phyloP scores from a whole-genome alignment of 2,113 vertebrate genomes.

The Eudyptes chrysolophus region DNA sequence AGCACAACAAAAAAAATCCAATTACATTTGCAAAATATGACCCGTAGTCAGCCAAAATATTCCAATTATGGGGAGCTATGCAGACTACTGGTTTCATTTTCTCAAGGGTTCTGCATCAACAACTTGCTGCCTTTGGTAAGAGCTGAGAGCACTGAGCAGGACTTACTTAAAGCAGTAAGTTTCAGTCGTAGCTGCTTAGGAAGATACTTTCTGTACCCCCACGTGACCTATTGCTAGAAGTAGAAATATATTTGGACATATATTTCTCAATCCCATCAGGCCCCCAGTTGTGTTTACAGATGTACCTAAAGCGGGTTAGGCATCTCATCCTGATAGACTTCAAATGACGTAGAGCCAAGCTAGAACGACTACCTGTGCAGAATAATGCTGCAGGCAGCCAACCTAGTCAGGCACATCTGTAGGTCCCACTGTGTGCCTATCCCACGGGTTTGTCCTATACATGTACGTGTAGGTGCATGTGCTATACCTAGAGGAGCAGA shows the following conservation, averaged over 20 bases:
- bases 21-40: not conserved
- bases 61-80: not conserved
- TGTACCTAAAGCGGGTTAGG: not conserved
- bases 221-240: not conserved
- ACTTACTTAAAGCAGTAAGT: not conserved
- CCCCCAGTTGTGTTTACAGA: not conserved
- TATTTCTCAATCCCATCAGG: not conserved
- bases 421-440: not conserved
- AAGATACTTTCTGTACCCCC: not conserved
- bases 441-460: rapidly evolving
- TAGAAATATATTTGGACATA: not conserved
- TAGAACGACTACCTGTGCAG: rapidly evolving
- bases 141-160: not conserved
- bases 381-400: not conserved
- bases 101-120: not conserved
- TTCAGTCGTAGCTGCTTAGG: not conserved
- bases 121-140: not conserved
- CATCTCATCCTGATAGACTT: not conserved
- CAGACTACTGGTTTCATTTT: not conserved
- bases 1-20: not conserved
- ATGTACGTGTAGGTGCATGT: rapidly evolving
- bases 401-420: rapidly evolving
- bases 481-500: not conserved
- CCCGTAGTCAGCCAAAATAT: not conserved
- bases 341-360: rapidly evolving